These are phyloP conservation scores for Nasonovia ribisnigri DNA, from an alignment of 2,888 invertebrate genomes.

Conservation along the genomic window DNA sequence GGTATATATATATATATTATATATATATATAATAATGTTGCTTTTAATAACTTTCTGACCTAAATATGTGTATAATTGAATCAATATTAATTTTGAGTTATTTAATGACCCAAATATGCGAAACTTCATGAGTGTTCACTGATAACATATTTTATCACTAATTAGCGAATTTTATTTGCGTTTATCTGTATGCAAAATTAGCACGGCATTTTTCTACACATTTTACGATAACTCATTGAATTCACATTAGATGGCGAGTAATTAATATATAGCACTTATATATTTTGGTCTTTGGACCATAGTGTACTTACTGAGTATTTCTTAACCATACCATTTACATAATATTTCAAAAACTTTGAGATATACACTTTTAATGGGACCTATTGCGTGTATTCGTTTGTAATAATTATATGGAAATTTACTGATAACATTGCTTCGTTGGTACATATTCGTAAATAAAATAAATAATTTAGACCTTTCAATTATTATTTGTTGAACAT, in stretches of 20 bases:
- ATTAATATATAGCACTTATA: background rate
- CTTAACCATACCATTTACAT: background rate
- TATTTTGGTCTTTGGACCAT: background rate
- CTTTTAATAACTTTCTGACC: background rate
- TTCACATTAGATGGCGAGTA: background rate
- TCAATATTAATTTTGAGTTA: conserved; percentile 4
- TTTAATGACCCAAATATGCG: background rate
- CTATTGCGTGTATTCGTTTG: background rate
- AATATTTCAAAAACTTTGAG: background rate
- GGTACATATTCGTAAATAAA: background rate
- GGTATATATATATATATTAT: too few relatives aligned
- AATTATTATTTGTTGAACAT: background rate
- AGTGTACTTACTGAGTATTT: background rate
- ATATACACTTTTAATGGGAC: background rate
- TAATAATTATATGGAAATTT: background rate
- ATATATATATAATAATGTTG: background rate
- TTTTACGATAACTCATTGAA: background rate
- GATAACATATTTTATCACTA: background rate
- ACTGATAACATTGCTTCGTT: background rate
- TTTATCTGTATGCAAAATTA: background rate
- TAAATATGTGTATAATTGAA: background rate
- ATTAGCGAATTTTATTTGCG: background rate
- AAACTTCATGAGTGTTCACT: background rate
- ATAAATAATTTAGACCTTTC: background rate
- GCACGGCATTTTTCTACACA: background rate